Conservation (phyloP, 2,113 vertebrate genomes). For the Micromys minutus region DNA sequence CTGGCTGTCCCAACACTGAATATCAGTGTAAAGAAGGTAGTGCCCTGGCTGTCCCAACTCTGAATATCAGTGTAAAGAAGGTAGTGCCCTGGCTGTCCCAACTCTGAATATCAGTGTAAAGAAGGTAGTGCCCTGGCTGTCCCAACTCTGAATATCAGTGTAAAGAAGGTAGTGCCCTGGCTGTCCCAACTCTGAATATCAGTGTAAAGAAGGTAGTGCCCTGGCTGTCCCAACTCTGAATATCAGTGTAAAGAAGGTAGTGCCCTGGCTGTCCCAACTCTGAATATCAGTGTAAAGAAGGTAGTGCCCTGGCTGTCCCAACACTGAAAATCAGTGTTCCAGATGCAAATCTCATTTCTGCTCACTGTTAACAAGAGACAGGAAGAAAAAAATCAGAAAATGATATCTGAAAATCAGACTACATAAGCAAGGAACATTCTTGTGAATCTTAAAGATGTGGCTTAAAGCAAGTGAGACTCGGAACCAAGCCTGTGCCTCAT, state of each 20-base stretch:
- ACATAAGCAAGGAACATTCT: background rate
- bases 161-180: constrained; percentile 49
- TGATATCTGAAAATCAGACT: background rate
- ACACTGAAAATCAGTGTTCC: constrained; percentile 39
- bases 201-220: constrained; percentile 55
- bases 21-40: constrained; percentile 60
- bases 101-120: constrained; percentile 64
- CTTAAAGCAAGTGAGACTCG: background rate
- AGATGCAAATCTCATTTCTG: constrained; percentile 47
- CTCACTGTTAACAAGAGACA: constrained; percentile 55
- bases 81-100: background rate
- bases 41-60: background rate
- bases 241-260: constrained; percentile 60
- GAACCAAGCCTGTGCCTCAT: background rate
- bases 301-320: background rate
- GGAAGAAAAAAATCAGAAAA: background rate
- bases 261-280: background rate
- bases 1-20: constrained; percentile 18
- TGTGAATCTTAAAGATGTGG: background rate
- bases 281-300: constrained; percentile 60
- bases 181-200: constrained; percentile 27
- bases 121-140: background rate
- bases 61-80: constrained; percentile 60
- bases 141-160: constrained; percentile 44
- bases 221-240: constrained; percentile 22